A percentile compares a stretch with the other conserved stretches of the same genome.
These are phyloP conservation scores for Noturus placidus DNA, from an alignment of 2,113 vertebrate species.

Conservation along the genomic window DNA sequence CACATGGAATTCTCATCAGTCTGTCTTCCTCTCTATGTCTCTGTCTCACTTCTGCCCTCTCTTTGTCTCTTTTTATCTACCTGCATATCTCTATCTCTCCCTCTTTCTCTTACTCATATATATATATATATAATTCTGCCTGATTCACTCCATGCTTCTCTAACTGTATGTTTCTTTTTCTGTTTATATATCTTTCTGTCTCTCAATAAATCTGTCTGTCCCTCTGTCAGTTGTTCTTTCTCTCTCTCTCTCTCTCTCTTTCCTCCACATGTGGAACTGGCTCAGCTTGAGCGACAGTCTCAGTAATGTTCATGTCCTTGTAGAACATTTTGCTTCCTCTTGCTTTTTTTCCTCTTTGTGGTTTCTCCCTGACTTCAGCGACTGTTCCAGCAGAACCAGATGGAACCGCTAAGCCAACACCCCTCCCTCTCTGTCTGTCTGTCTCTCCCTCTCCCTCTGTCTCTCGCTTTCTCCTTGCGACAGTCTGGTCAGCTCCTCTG, in stretches of 20 bases:
- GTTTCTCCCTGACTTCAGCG: constrained; percentile 98
- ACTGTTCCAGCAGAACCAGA: constrained; percentile 93
- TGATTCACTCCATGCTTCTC: constrained; percentile 49
- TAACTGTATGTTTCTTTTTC: constrained; percentile 59
- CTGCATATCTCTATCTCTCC: constrained; percentile 47
- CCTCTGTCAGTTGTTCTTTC: constrained; percentile 40
- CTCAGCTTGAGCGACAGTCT: constrained; percentile 96
- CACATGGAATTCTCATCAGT: constrained; percentile 98
- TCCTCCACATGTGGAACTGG: constrained; percentile 93
- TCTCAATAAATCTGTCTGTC: constrained; percentile 56
- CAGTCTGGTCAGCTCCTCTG: constrained; percentile 58
- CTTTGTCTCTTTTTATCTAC: constrained; percentile 22
- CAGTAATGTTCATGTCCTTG: constrained; percentile 99
- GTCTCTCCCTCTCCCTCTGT: constrained; percentile 58
- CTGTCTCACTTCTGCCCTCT: neutral
- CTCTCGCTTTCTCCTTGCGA: constrained; percentile 59
- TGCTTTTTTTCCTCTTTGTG: constrained; percentile 97
- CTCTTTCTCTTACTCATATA: constrained; percentile 53
- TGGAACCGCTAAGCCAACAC: constrained; percentile 85
- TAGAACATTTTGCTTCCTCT: constrained; percentile 99
- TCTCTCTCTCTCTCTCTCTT: constrained; percentile 61
- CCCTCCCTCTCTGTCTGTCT: constrained; percentile 57
- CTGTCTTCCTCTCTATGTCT: constrained; percentile 61
- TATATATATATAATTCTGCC: neutral
- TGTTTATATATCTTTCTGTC: constrained; percentile 60